Base-by-base conservation (phyloP, 2,113 vertebrate genomes). In the Lagenorhynchus albirostris region DNA sequence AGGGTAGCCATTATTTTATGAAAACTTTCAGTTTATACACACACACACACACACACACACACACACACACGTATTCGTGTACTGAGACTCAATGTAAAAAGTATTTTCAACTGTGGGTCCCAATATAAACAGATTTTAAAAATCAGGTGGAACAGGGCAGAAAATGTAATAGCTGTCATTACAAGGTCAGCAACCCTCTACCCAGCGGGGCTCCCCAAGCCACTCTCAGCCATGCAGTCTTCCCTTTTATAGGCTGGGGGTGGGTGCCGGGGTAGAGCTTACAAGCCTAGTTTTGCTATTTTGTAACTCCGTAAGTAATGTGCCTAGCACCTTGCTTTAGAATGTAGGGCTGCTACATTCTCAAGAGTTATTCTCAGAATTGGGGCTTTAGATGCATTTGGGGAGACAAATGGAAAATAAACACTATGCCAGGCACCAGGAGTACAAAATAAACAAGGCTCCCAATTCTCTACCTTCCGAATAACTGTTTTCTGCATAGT, bases 351-450 rank as follows among this genome's bases (percentile, higher is more conserved):
- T 77, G 12, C 44, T 77, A 29, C 36, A 80, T 29, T 25, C 47
- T 29, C 36, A 15, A 58, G 23, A 21, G 23, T 58, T 53, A 33
- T 50, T 92, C 33, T 95, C 80, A 41, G 67, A 44, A 38, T n/a
- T 33, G 74, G 44, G 21, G 44, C 23, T 44, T 44, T 58, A 50
- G 4, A 29, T n/a, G 60, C 15, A 38, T 68, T 74, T 70, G 14
- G 86, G 41, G 47, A 93, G 58, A 68, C 14, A 93, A 68, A n/a
- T 29, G 47, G n/a, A 87, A 85, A 86, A 33, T 4, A 29, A 60
- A 41, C 12, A 26, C 13, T 6, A 3, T 58, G 9, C 1, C 29
- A 62, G 79, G 20, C 26, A 71, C 26, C 2, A 0, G 21, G 25
- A 73, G 36, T 23, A 38, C 26, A 71, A 81, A 80, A 60, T 50